These are phyloP conservation scores for Dendroctonus ponderosae DNA, from an alignment of 1,140 invertebrate genomes.

Conservation along the genomic window DNA sequence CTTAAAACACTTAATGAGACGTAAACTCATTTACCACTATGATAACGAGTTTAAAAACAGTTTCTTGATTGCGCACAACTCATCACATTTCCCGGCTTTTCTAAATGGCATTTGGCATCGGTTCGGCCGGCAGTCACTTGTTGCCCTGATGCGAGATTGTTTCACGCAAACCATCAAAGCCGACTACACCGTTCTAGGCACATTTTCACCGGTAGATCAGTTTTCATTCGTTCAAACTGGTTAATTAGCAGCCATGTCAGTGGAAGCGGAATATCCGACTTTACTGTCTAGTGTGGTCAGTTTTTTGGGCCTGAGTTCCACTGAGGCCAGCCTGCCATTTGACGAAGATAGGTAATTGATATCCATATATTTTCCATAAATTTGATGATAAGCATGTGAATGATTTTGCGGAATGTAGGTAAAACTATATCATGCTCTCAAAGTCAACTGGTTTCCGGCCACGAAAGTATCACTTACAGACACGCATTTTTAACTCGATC, in stretches of 20 bases:
- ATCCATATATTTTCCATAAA: too few relatives aligned
- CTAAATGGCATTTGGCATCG: too few relatives aligned
- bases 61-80: background rate
- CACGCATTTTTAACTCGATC: too few relatives aligned
- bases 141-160: conserved; percentile 23
- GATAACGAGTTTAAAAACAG: too few relatives aligned
- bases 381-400: too few relatives aligned
- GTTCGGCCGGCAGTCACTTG: conserved; percentile 19
- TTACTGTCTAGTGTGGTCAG: conserved; percentile 39
- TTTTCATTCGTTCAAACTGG: conserved; percentile 2
- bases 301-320: conserved; percentile 36
- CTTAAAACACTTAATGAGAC: too few relatives aligned
- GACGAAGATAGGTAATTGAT: conserved; percentile 34
- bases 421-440: too few relatives aligned
- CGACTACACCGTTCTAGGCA: background rate
- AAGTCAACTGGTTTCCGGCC: too few relatives aligned
- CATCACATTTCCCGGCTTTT: background rate
- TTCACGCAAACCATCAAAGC: background rate
- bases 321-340: conserved; percentile 23
- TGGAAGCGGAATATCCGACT: conserved; percentile 25
- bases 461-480: too few relatives aligned
- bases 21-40: too few relatives aligned
- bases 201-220: background rate
- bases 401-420: too few relatives aligned
- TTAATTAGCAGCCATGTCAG: conserved; percentile 13